Evolutionary conservation across 1,140 invertebrate genomes (phyloP), one percentile per base, ranked within the genome.

Genomic region (Hylaeus anthracinus): DNA sequence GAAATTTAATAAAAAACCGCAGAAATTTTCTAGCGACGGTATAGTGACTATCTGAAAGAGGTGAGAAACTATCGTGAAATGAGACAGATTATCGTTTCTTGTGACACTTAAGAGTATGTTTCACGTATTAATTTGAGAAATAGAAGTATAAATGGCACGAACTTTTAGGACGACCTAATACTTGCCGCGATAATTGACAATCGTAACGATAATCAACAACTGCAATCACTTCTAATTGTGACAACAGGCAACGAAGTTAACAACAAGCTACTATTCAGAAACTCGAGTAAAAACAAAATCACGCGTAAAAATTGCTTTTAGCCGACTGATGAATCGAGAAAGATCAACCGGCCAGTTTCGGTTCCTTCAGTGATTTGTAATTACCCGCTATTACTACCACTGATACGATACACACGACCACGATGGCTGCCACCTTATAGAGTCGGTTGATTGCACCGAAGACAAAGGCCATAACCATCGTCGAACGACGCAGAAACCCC

Each of bases 331-430:
- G 61, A 71, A 39, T 39, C 63, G 48, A 26, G 64, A 69, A 70
- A 74, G 81, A 72, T 72, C 81, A 58, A 6, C 39, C 56, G 72
- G 79, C 71, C 79, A 60, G 58, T 79, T 86, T 69, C 72, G 56
- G 72, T 83, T 86, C 65, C 81, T 85, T 75, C 84, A 79, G 73
- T 89, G 88, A 89, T 90, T 90, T 90, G 90, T 90, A 90, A 90
- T 90, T 90, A 88, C 90, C 90, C 89, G 88, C 89, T 90, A 90
- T 90, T 90, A 89, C 86, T 79, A 85, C 75, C 76, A 51, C 67
- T 86, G 89, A 89, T 88, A 85, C 72, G 88, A 86, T 89, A 86
- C 72, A 86, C 51, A 65, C 66, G 61, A 39, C 58, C 45, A 26
- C 80, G 82, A 84, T 64, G 80, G 76, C 72, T 88, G 73, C 80